Evolutionary conservation across 2,888 invertebrate genomes (phyloP), one percentile per base, ranked within the genome.

Genomic region (Callinectes sapidus): DNA sequence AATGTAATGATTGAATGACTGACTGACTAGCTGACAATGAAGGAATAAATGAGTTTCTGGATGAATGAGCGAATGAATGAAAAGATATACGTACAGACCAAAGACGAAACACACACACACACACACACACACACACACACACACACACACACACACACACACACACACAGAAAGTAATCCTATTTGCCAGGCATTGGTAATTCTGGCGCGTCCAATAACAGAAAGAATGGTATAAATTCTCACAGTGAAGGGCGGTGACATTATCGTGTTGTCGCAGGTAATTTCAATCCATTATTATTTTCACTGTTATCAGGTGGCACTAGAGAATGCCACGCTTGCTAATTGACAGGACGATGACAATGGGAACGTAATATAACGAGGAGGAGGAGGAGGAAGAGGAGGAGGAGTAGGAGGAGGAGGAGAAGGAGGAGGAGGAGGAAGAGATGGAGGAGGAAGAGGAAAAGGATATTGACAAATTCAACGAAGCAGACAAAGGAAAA

Each of bases 61-160:
- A 42, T 48, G 48, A 48, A 48, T 48, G 48, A 48, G 10, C 10
- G 48, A 48, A 48, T 48, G 48, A 48, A 48, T 8, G 48, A 48
- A 2, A 48, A 48, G 39, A 48, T 48, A 10, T 8, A 48, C 48
- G 48, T 5, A 48, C 48, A 48, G 10, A 48, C 5, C 6, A 23
- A 2, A 71, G n/a, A n/a, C n/a, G n/a, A n/a, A n/a, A n/a, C n/a
- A n/a, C 6, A 71, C 28, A 71, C 71, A 71, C 28, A 28, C 28
- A 71, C 71, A 71, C 71, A 71, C 71, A 71, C 71, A 71, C 71
- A 71, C 71, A 71, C 71, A 71, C 71, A 71, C 71, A 71, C 71
- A 71, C 71, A 71, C 71, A 71, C 71, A 71, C 71, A 71, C 71
- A 71, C 71, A 71, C 71, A 71, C 71, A 71, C 71, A 71, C 71